These are phyloP conservation scores for Tokudaia muenninki DNA, from an alignment of 2,797 vertebrate species.

Conservation along the genomic window DNA sequence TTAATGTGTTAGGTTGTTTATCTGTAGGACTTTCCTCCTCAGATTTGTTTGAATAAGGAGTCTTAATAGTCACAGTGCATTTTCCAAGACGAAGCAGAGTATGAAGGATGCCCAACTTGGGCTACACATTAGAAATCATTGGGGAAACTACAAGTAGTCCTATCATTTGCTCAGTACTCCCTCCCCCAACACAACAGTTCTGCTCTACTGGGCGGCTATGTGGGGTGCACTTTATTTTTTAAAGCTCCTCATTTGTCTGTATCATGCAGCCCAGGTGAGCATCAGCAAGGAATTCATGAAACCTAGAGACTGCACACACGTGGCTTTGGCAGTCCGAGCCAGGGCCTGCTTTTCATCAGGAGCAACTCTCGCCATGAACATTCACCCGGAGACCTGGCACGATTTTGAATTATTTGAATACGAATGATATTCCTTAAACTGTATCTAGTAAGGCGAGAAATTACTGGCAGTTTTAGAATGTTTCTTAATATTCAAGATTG, in stretches of 20 bases:
- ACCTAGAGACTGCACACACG: not conserved
- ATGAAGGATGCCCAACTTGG: not conserved
- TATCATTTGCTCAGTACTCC: not conserved
- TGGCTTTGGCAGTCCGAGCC: not conserved
- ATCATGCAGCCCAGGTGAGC: not conserved
- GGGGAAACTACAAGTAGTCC: not conserved
- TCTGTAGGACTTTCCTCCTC: not conserved
- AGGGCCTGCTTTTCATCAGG: slow-evolving; percentile 41
- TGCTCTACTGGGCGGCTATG: not conserved
- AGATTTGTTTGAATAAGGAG: slow-evolving; percentile 48
- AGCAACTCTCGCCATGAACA: slow-evolving; percentile 3
- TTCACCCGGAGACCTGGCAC: not conserved
- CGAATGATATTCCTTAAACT: slow-evolving; percentile 9
- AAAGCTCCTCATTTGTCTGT: slow-evolving; percentile 32
- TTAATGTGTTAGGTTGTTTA: slow-evolving; percentile 42
- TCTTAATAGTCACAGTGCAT: not conserved
- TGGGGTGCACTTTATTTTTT: not conserved
- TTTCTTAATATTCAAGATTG: slow-evolving; percentile 40
- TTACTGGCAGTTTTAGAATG: slow-evolving; percentile 55
- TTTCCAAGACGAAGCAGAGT: not conserved
- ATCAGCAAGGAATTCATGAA: slow-evolving; percentile 30
- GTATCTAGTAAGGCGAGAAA: slow-evolving; percentile 56
- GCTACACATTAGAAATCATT: not conserved
- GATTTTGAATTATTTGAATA: slow-evolving; percentile 63
- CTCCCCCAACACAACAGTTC: not conserved